These are phyloP conservation scores for Epinephelus malabaricus DNA, from an alignment of 2,797 vertebrate genomes.

Conservation along the genomic window DNA sequence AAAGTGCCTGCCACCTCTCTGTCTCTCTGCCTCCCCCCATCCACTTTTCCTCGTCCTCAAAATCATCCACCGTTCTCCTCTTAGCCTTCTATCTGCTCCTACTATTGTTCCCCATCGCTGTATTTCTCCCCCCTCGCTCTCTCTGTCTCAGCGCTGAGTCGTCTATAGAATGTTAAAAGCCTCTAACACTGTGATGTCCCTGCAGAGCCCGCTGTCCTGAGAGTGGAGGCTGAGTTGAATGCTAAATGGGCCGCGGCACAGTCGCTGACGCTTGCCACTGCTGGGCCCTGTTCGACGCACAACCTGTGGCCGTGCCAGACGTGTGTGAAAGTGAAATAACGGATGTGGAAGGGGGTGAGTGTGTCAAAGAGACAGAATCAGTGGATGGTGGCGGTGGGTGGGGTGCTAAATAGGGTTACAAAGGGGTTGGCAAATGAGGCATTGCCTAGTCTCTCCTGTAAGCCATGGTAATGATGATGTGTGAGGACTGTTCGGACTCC, in stretches of 20 bases:
- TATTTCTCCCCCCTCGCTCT: slow-evolving; percentile 25
- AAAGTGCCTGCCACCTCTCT: slow-evolving; percentile 21
- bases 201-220: slow-evolving; percentile 72
- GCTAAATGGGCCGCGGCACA: slow-evolving; percentile 57
- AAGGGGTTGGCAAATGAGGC: slow-evolving; percentile 55
- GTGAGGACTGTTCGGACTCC: slow-evolving; percentile 25
- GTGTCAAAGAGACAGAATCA: slow-evolving; percentile 28
- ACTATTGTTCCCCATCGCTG: slow-evolving; percentile 58
- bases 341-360: slow-evolving; percentile 7
- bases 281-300: slow-evolving; percentile 26
- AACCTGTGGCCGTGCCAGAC: slow-evolving; percentile 19
- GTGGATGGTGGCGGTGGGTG: slow-evolving; percentile 19
- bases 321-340: slow-evolving; percentile 26
- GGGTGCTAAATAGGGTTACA: slow-evolving; percentile 54
- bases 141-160: slow-evolving; percentile 27
- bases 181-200: slow-evolving; percentile 73
- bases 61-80: slow-evolving; percentile 29
- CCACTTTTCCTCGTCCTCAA: slow-evolving; percentile 9
- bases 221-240: slow-evolving; percentile 72
- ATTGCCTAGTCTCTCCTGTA: slow-evolving; percentile 43
- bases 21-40: slow-evolving; percentile 1
- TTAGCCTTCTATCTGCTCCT: slow-evolving; percentile 44
- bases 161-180: slow-evolving; percentile 75
- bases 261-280: slow-evolving; percentile 27
- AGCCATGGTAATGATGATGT: slow-evolving; percentile 61